Evolutionary conservation across 1,140 invertebrate species (phyloP), one percentile per base, ranked within the genome.

Genomic region (Heliothis virescens): DNA sequence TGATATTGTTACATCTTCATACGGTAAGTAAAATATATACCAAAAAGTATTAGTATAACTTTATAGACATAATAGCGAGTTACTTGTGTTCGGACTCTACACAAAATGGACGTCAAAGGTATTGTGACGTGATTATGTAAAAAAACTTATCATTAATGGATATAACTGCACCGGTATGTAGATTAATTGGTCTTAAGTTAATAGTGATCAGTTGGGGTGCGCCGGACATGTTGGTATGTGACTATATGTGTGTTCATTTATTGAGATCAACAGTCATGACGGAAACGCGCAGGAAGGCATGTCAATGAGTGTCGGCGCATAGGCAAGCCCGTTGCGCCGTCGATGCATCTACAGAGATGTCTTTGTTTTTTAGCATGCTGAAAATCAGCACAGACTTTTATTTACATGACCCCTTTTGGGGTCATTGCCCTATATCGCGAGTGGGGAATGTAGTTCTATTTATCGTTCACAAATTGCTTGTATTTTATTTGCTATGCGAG

Each of bases 71-170:
- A 67, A 60, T 79, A 63, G 4, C 13, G n/a, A 21, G 73, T 79
- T 76, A 71, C 74, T 82, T 69, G 77, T 84, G 78, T 83, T 86
- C 80, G 29, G 67, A 85, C 84, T 82, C 84, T 80, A 85, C 86
- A 93, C 92, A 94, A 92, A 91, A 92, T 94, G 92, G 92, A 92
- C 92, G 92, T 92, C 92, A 92, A 84, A 87, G 85, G 80, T 87
- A 89, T 90, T 89, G 89, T 94, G 90, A 90, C 90, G 89, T 91
- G 91, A 92, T 94, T 94, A 92, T 91, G 89, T 92, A 92, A 94
- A 92, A 90, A 85, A 74, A 72, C 63, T 69, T 78, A 78, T 78
- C 75, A 78, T 59, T 78, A 69, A 9, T 67, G 75, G 29, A 18
- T 67, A 57, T 26, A 65, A 15, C 11, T 60, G 72, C 55, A 21